Conservation (phyloP, 2,888 invertebrate genomes). For the Himalopsyche japonica region DNA sequence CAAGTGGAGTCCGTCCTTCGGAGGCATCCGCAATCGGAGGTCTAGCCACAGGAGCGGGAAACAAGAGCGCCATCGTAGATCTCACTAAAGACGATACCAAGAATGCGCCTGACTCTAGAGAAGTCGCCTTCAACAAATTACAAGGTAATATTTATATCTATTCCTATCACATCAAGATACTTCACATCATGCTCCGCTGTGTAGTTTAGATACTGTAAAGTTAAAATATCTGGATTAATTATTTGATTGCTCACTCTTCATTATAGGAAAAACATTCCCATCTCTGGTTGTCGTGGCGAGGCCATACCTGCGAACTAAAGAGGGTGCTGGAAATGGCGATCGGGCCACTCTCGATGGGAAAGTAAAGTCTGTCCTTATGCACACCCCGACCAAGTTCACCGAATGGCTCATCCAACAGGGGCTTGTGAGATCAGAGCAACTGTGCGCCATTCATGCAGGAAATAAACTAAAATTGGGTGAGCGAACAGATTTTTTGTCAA, state of each 20-base stretch:
- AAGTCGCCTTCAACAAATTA: constrained; percentile 77
- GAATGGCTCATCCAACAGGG: constrained; percentile 91
- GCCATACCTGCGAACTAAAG: constrained; percentile 75
- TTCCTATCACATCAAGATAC: too few relatives aligned
- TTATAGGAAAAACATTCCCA: constrained; percentile 78
- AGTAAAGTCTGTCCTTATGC: constrained; percentile 81
- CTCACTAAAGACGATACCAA: constrained; percentile 65
- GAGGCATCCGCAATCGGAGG: constrained; percentile 76
- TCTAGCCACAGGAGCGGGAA: constrained; percentile 65
- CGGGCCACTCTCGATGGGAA: constrained; percentile 71
- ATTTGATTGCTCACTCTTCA: background rate
- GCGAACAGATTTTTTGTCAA: constrained; percentile 33
- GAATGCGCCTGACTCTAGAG: constrained; percentile 69
- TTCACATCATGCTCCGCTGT: too few relatives aligned
- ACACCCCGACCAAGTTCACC: constrained; percentile 81
- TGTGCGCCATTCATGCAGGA: constrained; percentile 69
- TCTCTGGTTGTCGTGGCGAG: constrained; percentile 83
- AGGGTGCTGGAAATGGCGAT: constrained; percentile 57
- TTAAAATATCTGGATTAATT: background rate
- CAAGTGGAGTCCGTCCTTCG: constrained; percentile 65
- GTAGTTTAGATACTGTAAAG: too few relatives aligned
- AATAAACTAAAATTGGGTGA: constrained; percentile 74
- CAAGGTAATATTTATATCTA: constrained; percentile 54
- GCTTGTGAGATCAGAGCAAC: constrained; percentile 77
- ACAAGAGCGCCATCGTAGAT: constrained; percentile 62